Conservation (phyloP, 1,140 invertebrate genomes). For the Medauroidea extradentata region DNA sequence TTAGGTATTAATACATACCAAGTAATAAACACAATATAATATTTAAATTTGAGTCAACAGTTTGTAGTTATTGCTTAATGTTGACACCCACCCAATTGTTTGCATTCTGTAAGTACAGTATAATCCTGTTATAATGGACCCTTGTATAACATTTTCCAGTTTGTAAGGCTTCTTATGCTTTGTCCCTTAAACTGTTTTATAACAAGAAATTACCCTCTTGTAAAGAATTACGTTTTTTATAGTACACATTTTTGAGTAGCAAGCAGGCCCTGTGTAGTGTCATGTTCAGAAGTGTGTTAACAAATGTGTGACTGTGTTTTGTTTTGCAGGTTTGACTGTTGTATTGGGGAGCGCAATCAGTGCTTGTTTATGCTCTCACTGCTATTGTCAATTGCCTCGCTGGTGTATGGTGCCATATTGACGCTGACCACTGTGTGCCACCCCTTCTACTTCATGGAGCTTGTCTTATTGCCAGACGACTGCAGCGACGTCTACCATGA, state of each 20-base stretch:
- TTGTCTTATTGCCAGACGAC: constrained; percentile 61
- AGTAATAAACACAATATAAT: too few species aligned
- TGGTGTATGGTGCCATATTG: constrained; percentile 63
- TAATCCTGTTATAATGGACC: too few species aligned
- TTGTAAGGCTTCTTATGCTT: too few species aligned
- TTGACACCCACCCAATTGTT: too few species aligned
- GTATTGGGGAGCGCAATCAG: constrained; percentile 61
- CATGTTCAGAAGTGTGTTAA: constrained; percentile 9
- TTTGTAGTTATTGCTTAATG: too few species aligned
- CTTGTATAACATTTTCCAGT: neutral
- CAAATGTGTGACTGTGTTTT: constrained; percentile 2
- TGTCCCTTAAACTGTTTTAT: too few species aligned
- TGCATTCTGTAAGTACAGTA: neutral
- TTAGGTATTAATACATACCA: too few species aligned
- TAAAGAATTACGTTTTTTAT: neutral
- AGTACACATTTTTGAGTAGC: neutral
- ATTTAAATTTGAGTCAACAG: too few species aligned
- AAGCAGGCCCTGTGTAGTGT: constrained; percentile 1
- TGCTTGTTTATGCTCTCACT: constrained; percentile 55
- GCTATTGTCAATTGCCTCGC: constrained; percentile 52
- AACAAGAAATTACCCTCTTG: too few species aligned
- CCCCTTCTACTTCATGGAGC: constrained; percentile 55
- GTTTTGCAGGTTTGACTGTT: constrained; percentile 63
- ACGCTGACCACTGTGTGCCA: constrained; percentile 67
- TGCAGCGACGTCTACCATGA: constrained; percentile 66